These are phyloP conservation scores for Esperia sulphurella DNA, from an alignment of 2,888 invertebrate species.

Conservation along the genomic window DNA sequence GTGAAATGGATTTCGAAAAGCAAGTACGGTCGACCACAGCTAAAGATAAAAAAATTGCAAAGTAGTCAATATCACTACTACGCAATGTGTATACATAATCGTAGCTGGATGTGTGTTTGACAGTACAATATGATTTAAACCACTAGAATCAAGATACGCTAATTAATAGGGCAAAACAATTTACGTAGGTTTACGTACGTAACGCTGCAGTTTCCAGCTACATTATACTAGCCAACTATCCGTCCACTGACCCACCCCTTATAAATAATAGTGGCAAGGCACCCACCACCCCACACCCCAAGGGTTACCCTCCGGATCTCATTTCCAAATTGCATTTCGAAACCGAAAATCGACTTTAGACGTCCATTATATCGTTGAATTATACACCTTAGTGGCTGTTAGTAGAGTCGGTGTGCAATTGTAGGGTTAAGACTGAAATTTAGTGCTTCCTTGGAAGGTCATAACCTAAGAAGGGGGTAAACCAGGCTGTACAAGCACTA, in stretches of 20 bases:
- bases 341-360: constrained; percentile 74
- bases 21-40: too few species aligned
- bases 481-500: constrained; percentile 68
- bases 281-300: constrained; percentile 59
- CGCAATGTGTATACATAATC: too few species aligned
- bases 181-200: constrained; percentile 50
- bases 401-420: constrained; percentile 27
- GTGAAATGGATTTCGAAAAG: too few species aligned
- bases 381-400: constrained; percentile 25
- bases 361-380: constrained; percentile 29
- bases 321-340: constrained; percentile 78
- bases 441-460: constrained; percentile 58
- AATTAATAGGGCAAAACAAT: constrained; percentile 64
- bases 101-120: too few species aligned
- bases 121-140: too few species aligned
- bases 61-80: too few species aligned
- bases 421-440: constrained; percentile 40
- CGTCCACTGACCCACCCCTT: constrained; percentile 73
- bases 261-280: constrained; percentile 78
- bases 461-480: constrained; percentile 67
- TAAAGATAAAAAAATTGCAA: too few species aligned
- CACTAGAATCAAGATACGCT: constrained; percentile 26
- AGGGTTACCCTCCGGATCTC: constrained; percentile 74
- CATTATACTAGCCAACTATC: constrained; percentile 51
- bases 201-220: constrained; percentile 45